Evolutionary conservation across 1,140 invertebrate genomes (phyloP).

Genomic region (Aphidius gifuensis): DNA sequence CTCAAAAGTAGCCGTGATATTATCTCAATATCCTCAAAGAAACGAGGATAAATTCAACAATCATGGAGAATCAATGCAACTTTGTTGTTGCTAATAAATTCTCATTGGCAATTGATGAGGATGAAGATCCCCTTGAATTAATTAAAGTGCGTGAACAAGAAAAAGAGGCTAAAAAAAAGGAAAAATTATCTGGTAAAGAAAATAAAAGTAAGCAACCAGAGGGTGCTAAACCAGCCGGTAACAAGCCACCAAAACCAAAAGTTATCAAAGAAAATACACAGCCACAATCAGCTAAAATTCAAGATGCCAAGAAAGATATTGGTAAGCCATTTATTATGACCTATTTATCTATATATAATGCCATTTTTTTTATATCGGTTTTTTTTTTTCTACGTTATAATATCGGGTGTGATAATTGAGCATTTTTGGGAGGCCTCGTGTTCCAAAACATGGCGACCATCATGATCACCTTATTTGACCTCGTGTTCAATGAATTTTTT

Average conservation of each 20-base stretch:
- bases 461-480: not conserved
- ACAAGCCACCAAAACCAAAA: conserved; percentile 54
- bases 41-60: conserved; percentile 40
- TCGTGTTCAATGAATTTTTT: not conserved
- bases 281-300: conserved; percentile 47
- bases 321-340: conserved; percentile 55
- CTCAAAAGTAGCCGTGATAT: conserved; percentile 55
- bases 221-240: conserved; percentile 56
- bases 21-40: conserved; percentile 48
- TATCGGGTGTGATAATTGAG: not conserved
- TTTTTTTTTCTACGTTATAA: not conserved
- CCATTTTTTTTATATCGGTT: not conserved
- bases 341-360: conserved; percentile 16
- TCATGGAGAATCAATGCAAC: conserved; percentile 90
- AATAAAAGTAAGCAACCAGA: conserved; percentile 70
- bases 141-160: conserved; percentile 75
- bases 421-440: conserved; percentile 4
- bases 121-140: conserved; percentile 87
- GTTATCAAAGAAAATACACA: conserved; percentile 69
- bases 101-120: conserved; percentile 82
- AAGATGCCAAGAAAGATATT: conserved; percentile 64
- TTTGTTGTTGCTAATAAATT: conserved; percentile 90
- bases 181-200: conserved; percentile 81
- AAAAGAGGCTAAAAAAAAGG: conserved; percentile 79
- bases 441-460: conserved; percentile 21